Conservation (phyloP, 2,797 vertebrate species). For the Gallinago nigripennis region DNA sequence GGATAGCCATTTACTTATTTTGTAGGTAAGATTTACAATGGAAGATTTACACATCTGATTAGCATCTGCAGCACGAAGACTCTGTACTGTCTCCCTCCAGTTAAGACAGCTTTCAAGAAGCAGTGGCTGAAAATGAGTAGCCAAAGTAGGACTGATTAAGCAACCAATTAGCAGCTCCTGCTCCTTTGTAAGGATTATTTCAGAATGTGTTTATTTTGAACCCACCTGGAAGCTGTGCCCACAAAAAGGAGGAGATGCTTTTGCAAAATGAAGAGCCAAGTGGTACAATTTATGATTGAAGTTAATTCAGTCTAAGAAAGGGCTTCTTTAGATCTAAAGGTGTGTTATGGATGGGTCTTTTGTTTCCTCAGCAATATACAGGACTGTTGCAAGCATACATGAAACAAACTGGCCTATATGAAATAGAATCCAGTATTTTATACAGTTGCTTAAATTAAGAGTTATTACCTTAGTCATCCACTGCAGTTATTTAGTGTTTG, state of each 20-base stretch:
- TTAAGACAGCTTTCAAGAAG: neutral
- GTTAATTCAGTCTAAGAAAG: neutral
- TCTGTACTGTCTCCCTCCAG: neutral
- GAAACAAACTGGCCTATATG: neutral
- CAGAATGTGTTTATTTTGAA: neutral
- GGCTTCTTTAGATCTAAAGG: neutral
- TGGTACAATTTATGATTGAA: neutral
- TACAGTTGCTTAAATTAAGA: neutral
- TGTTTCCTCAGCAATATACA: neutral
- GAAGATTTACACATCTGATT: neutral
- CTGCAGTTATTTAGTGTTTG: neutral
- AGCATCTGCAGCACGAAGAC: neutral
- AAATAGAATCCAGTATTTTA: neutral
- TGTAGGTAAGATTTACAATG: neutral
- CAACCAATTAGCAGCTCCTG: neutral
- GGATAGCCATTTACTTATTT: neutral
- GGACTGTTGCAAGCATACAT: neutral
- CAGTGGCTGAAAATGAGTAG: neutral
- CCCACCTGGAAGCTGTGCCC: neutral
- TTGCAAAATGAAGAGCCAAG: neutral
- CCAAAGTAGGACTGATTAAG: neutral
- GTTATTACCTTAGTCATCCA: neutral
- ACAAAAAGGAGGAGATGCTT: neutral
- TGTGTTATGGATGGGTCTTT: neutral
- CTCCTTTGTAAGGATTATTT: neutral